Base-by-base conservation (phyloP, 2,888 invertebrate species). In the Lacanobia wlatinum region DNA sequence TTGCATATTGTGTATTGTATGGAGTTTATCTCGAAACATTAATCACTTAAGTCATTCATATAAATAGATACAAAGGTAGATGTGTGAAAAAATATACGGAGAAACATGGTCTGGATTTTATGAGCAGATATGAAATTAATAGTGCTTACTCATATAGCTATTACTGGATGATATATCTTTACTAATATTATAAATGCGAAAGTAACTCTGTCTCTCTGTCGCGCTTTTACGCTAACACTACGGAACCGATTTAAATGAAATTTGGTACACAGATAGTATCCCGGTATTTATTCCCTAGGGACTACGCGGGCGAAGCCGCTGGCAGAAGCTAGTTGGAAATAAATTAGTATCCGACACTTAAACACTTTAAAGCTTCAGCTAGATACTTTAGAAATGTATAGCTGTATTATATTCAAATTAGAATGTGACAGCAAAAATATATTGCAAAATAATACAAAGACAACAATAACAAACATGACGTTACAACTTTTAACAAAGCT, bases 11-110 rank as follows among this genome's bases (percentile, higher is more conserved):
- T 82, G 73, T 84, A 79, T 84, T 86, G 84, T 84, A 79, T 81
- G 38, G 64, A 70, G 69, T 85, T 86, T 85, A 85, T 85, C 84
- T 86, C 70, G 70, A 73, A 78, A 84, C 86, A 86, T 86, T 85
- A 85, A 86, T 82, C 86, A 85, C 80, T 78, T 82, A 80, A 85
- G 70, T 80, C 78, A 77, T 86, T 80, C 74, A 70, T 81, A 76
- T 84, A 73, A 84, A 86, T 79, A 77, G 38, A 69, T 68, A 84
- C 69, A 70, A 72, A 65, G 18, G 43, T 60, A 68, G 52, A 46
- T 18, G 64, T 48, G 50, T 53, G 38, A 79, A 84, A 85, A 78
- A 73, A 60, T 48, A 58, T 8, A 56, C 43, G 63, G 52, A 84
- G 76, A 72, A 78, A 83, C 70, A 58, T 65, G 60, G 59, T 73